phyloP scores from a whole-genome alignment of 2,797 vertebrate species.

The Hipposideros larvatus region DNA sequence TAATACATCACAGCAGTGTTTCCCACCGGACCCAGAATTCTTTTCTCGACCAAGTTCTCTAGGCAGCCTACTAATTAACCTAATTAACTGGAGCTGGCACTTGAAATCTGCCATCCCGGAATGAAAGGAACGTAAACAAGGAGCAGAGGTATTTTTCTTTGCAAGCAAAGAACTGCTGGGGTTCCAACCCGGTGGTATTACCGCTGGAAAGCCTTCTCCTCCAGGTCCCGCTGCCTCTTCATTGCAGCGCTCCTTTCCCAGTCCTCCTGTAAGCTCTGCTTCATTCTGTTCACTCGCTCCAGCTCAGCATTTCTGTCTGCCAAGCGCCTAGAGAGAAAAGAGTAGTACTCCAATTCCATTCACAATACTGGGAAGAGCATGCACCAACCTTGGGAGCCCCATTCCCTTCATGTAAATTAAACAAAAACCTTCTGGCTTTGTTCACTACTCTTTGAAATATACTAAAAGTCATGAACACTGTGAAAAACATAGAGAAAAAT shows the following conservation, averaged over 20 bases:
- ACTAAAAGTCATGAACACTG: neutral
- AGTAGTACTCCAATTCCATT: neutral
- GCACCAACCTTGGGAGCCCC: neutral
- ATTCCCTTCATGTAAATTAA: conserved; percentile 5
- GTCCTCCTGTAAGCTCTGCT: conserved; percentile 87
- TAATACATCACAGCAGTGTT: neutral
- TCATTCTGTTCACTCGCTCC: conserved; percentile 86
- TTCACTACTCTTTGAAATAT: conserved; percentile 26
- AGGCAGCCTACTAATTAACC: neutral
- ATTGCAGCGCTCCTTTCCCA: conserved; percentile 86
- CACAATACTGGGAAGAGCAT: neutral
- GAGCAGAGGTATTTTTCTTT: neutral
- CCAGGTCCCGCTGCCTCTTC: conserved; percentile 89
- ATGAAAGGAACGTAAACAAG: neutral
- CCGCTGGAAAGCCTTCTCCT: conserved; percentile 89
- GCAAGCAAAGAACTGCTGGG: neutral
- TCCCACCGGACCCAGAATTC: neutral
- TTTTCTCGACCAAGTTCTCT: neutral
- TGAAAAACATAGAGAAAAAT: neutral
- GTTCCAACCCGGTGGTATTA: conserved; percentile 72
- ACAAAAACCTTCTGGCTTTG: conserved; percentile 31
- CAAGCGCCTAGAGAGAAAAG: conserved; percentile 84
- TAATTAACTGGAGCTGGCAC: neutral
- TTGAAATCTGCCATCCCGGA: neutral
- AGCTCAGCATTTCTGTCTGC: conserved; percentile 82